Base-by-base conservation (phyloP, 2,113 vertebrate genomes). In the Nansenia antarctica region DNA sequence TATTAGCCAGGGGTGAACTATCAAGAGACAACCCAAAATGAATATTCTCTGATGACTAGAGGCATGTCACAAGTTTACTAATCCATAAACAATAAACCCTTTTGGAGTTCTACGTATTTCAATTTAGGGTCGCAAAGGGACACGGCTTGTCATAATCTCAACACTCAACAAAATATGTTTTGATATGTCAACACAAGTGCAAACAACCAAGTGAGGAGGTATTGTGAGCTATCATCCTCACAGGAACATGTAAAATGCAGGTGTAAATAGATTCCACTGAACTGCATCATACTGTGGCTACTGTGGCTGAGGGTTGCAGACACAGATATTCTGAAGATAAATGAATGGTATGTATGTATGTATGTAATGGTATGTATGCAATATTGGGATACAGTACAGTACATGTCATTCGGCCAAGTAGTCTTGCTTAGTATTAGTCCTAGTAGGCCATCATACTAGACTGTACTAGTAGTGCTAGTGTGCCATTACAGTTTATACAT, bases 361-460 rank as follows among this genome's bases (percentile, higher is more conserved):
- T n/a, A n/a, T n/a, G n/a, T n/a, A n/a, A n/a, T n/a, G n/a, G n/a
- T n/a, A n/a, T n/a, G n/a, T n/a, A n/a, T 8, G 45, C 45, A 22
- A 49, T 9, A 1, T 47, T 47, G 45, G 5, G 18, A 6, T 6
- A 47, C 5, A n/a, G 45, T 47, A 20, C 45, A n/a, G 45, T 47
- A 20, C 45, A 47, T n/a, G 15, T 20, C 45, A 9, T 49, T 49
- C 45, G n/a, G 20, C 0, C n/a, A 49, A 49, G 20, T 49, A 49
- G 7, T n/a, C n/a, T 49, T 49, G 1, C 7, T 22, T 20, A 4
- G 45, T 32, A 24, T 27, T 24, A 14, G 22, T 18, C 31, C 64
- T 49, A 45, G 57, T 59, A 74, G 61, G 39, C 59, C 52, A 69
- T 53, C 64, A 49, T 20, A 20, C 30, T 30, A 54, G 45, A 66